These are phyloP conservation scores for Paralichthys olivaceus DNA, from an alignment of 2,113 vertebrate genomes.

Conservation along the genomic window DNA sequence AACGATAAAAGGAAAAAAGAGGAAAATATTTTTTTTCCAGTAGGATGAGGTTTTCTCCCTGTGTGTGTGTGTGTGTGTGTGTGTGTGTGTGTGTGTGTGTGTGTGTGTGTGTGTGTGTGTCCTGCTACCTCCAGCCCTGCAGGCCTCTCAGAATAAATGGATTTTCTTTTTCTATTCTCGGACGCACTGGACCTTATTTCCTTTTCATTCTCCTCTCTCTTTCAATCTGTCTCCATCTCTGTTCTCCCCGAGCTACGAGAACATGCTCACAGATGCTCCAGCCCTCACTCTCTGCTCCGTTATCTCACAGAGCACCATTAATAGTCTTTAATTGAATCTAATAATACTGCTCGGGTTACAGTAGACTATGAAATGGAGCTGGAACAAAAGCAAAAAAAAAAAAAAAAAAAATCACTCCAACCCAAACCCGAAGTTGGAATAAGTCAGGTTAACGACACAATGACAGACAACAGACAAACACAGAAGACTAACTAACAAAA, in stretches of 20 bases:
- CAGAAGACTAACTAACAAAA: background rate
- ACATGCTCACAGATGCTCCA: constrained; percentile 61
- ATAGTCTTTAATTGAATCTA: constrained; percentile 67
- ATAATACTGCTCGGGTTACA: constrained; percentile 48
- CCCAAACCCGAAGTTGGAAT: background rate
- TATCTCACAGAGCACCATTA: constrained; percentile 56
- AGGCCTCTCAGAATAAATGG: constrained; percentile 77
- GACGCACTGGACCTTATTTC: constrained; percentile 74
- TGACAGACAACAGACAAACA: background rate
- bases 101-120: constrained; percentile 50
- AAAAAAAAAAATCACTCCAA: constrained; percentile 19
- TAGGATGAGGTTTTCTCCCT: constrained; percentile 47
- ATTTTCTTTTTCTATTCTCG: constrained; percentile 76
- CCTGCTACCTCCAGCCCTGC: constrained; percentile 70
- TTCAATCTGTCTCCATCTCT: constrained; percentile 73
- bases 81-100: constrained; percentile 49
- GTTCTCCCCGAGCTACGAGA: constrained; percentile 59
- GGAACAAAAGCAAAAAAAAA: constrained; percentile 25
- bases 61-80: constrained; percentile 44
- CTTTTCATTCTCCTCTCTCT: constrained; percentile 70
- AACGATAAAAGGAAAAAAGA: constrained; percentile 42
- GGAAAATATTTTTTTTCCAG: constrained; percentile 63
- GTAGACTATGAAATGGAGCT: constrained; percentile 28
- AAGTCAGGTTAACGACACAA: background rate
- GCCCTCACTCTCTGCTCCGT: constrained; percentile 36